Evolutionary conservation across 2,113 vertebrate species (phyloP).

Genomic region (Chamaea fasciata): DNA sequence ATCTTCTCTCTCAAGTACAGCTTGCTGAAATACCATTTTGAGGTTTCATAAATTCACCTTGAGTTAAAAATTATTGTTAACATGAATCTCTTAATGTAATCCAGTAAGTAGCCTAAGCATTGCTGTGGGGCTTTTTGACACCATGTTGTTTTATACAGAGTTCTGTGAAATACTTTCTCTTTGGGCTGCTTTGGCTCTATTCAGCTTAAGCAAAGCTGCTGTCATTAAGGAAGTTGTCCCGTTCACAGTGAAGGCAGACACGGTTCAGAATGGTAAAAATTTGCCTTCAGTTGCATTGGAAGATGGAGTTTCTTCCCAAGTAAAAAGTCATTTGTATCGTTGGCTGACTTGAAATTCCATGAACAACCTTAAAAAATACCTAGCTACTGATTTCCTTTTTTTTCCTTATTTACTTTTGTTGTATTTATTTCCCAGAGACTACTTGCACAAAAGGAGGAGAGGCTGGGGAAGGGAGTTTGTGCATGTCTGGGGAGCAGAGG

Average conservation of each 20-base stretch:
- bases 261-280: neutral
- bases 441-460: neutral
- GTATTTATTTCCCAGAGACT: neutral
- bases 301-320: neutral
- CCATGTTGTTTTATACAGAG: neutral
- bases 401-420: neutral
- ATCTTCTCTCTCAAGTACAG: neutral
- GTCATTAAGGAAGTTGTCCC: neutral
- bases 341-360: neutral
- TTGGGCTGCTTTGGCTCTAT: neutral
- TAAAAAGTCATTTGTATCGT: neutral
- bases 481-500: neutral
- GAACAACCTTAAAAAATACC: neutral
- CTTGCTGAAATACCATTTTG: neutral
- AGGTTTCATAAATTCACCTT: neutral
- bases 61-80: neutral
- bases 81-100: neutral
- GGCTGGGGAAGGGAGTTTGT: neutral
- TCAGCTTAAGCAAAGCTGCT: neutral
- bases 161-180: neutral
- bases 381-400: neutral
- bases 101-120: neutral
- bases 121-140: neutral
- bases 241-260: neutral
- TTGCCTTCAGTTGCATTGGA: neutral